Evolutionary conservation across 2,888 invertebrate genomes (phyloP).

Genomic region (Ormyrus nitidulus): DNA sequence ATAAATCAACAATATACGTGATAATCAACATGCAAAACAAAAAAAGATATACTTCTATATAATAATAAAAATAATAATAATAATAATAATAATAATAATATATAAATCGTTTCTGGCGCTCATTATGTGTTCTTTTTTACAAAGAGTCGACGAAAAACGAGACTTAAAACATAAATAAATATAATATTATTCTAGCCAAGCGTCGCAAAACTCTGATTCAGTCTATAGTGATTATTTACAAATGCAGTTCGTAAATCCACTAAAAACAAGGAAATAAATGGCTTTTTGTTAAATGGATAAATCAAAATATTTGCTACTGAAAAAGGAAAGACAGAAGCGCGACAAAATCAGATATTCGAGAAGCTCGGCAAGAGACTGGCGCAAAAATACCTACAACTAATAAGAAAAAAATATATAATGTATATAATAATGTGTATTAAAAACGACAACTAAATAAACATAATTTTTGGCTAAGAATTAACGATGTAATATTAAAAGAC

Average conservation of each 20-base stretch:
- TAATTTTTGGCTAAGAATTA: slow-evolving; percentile 75
- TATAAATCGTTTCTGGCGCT: slow-evolving; percentile 32
- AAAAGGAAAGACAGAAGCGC: neutral
- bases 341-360: slow-evolving; percentile 28
- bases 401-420: slow-evolving; percentile 24
- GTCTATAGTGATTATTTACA: slow-evolving; percentile 37
- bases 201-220: slow-evolving; percentile 28
- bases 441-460: slow-evolving; percentile 70
- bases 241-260: neutral
- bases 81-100: slow-evolving; percentile 44
- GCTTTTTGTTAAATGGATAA: too few species aligned
- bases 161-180: slow-evolving; percentile 45
- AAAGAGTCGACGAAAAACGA: slow-evolving; percentile 41
- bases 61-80: slow-evolving; percentile 44
- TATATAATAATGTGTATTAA: slow-evolving; percentile 54
- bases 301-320: neutral
- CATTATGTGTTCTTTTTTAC: slow-evolving; percentile 28
- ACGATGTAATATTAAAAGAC: slow-evolving; percentile 63
- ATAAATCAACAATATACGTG: slow-evolving; percentile 65
- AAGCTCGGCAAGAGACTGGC: slow-evolving; percentile 45
- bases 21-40: slow-evolving; percentile 68
- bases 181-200: slow-evolving; percentile 23
- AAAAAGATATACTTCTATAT: slow-evolving; percentile 38
- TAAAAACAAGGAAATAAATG: too few species aligned
- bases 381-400: slow-evolving; percentile 46